phyloP scores from a whole-genome alignment of 2,113 vertebrate genomes.

The Halichoerus grypus region DNA sequence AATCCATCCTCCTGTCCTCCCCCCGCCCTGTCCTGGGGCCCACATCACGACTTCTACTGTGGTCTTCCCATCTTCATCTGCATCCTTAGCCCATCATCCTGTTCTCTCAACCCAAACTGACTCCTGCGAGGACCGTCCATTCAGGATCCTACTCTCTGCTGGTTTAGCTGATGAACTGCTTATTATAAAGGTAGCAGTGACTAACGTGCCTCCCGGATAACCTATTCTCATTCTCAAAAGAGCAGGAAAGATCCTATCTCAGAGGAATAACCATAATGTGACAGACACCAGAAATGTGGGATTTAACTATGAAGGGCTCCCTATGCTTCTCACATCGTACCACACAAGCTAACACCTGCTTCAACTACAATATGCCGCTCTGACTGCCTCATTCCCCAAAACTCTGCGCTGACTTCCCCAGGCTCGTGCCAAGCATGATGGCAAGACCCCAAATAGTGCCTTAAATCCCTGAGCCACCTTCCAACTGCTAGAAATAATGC shows the following conservation, averaged over 20 bases:
- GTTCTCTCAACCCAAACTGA: background rate
- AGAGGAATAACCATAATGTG: background rate
- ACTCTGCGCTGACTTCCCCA: background rate
- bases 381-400: background rate
- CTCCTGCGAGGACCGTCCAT: background rate
- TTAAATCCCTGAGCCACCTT: background rate
- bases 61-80: background rate
- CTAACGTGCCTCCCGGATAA: background rate
- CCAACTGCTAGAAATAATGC: background rate
- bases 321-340: background rate
- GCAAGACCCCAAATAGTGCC: background rate
- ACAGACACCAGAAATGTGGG: background rate
- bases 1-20: background rate
- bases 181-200: background rate
- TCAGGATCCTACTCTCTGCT: background rate
- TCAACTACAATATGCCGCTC: background rate
- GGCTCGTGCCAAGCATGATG: background rate
- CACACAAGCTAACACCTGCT: background rate
- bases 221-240: background rate
- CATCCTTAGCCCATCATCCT: background rate
- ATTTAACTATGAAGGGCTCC: background rate
- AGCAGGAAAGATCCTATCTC: background rate
- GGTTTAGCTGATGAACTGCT: background rate
- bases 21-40: accelerated
- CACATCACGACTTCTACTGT: accelerated